These are phyloP conservation scores for Cygnus atratus DNA, from an alignment of 2,113 vertebrate genomes.

Conservation along the genomic window DNA sequence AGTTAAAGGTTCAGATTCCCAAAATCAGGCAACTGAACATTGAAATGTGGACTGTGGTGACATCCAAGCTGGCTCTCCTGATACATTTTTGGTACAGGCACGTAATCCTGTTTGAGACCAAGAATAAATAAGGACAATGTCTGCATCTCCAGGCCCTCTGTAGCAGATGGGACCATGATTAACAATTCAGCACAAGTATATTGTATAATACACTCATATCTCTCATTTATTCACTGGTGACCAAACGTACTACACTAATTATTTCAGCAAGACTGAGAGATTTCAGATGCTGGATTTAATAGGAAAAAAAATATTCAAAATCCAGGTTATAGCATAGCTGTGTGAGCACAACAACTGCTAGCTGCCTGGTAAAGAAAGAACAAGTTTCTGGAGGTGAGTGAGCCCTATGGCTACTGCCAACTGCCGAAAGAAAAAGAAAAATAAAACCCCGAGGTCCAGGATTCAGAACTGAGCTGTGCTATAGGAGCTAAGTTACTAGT, in stretches of 20 bases:
- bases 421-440: constrained; percentile 16
- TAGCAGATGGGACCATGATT: not conserved
- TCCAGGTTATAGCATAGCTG: not conserved
- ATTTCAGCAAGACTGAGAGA: not conserved
- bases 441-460: not conserved
- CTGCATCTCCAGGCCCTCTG: not conserved
- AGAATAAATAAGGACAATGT: not conserved
- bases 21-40: rapidly evolving
- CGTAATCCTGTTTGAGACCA: not conserved
- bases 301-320: not conserved
- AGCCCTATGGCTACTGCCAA: not conserved
- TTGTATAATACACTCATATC: not conserved
- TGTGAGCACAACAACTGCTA: not conserved
- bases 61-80: not conserved
- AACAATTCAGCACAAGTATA: not conserved
- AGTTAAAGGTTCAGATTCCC: not conserved
- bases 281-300: not conserved
- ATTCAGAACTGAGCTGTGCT: not conserved
- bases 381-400: not conserved
- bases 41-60: not conserved
- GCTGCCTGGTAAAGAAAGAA: not conserved
- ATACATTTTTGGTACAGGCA: not conserved
- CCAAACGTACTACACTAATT: not conserved
- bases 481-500: not conserved
- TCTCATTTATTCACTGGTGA: not conserved